A percentile compares a stretch with the other conserved stretches of the same genome.
Conservation (phyloP, 2,113 vertebrate species). For the Lipotes vexillifer region DNA sequence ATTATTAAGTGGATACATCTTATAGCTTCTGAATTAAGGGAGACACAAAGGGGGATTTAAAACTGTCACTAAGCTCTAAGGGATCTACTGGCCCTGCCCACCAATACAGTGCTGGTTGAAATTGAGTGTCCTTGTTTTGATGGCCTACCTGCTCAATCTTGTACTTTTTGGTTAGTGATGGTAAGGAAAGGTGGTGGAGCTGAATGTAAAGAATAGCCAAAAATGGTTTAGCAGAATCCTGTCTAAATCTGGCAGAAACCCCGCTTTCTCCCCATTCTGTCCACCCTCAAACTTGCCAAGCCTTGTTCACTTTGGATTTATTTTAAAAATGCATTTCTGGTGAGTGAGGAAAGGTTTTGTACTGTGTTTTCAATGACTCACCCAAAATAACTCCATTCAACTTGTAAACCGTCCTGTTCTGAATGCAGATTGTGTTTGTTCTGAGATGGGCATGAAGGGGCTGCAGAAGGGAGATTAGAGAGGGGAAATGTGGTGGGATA, state of each 20-base stretch:
- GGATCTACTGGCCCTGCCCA: not conserved
- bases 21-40: not conserved
- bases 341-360: slow-evolving; percentile 73
- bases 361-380: slow-evolving; percentile 74
- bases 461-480: slow-evolving; percentile 63
- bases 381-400: slow-evolving; percentile 74
- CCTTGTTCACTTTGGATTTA: slow-evolving; percentile 70
- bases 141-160: not conserved
- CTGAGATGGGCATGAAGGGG: slow-evolving; percentile 42
- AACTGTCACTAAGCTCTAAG: not conserved
- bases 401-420: slow-evolving; percentile 57
- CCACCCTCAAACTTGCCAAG: slow-evolving; percentile 64
- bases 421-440: slow-evolving; percentile 73
- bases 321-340: slow-evolving; percentile 73
- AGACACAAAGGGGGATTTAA: not conserved
- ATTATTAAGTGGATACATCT: not conserved
- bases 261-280: slow-evolving; percentile 22
- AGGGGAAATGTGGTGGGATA: slow-evolving; percentile 56
- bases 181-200: not conserved
- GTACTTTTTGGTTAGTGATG: not conserved
- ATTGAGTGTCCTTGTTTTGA: not conserved
- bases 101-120: not conserved
- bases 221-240: slow-evolving; percentile 32
- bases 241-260: slow-evolving; percentile 11
- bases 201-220: slow-evolving; percentile 21